Evolutionary conservation across 2,113 vertebrate species (phyloP).

Genomic region (Noctilio leporinus): DNA sequence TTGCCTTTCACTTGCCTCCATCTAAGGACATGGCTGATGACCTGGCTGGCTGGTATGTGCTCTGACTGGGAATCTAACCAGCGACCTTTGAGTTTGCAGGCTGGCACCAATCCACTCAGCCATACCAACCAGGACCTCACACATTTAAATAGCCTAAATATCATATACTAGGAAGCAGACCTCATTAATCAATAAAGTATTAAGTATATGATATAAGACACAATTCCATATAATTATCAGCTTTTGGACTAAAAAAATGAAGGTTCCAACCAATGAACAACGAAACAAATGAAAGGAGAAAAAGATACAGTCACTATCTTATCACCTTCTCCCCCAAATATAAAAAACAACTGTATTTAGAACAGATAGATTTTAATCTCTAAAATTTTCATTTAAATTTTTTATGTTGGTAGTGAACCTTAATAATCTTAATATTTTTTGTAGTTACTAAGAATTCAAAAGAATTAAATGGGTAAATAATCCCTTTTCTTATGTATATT

Average conservation of each 20-base stretch:
- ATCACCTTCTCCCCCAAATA: rapidly evolving
- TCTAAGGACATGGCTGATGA: no score
- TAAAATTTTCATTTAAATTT: not conserved
- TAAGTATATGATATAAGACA: not conserved
- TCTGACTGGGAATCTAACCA: no score
- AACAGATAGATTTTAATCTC: not conserved
- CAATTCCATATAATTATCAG: not conserved
- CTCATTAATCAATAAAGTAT: not conserved
- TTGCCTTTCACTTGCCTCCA: no score
- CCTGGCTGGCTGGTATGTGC: no score
- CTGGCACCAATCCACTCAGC: no score
- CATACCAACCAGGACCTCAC: no score
- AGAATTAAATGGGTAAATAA: not conserved
- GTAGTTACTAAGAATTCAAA: no score
- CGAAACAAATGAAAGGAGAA: not conserved
- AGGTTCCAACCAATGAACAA: not conserved
- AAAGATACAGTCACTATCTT: not conserved
- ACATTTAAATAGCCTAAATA: not conserved
- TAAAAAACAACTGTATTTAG: not conserved
- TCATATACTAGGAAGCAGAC: not conserved
- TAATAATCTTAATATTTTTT: not conserved
- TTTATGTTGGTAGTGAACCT: not conserved
- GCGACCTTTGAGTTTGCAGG: no score
- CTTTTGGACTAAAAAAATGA: not conserved
- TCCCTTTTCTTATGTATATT: not conserved